Evolutionary conservation across 2,113 vertebrate species (phyloP), one percentile per base, ranked within the genome.

Genomic region (Poeciliopsis turrubarensis): DNA sequence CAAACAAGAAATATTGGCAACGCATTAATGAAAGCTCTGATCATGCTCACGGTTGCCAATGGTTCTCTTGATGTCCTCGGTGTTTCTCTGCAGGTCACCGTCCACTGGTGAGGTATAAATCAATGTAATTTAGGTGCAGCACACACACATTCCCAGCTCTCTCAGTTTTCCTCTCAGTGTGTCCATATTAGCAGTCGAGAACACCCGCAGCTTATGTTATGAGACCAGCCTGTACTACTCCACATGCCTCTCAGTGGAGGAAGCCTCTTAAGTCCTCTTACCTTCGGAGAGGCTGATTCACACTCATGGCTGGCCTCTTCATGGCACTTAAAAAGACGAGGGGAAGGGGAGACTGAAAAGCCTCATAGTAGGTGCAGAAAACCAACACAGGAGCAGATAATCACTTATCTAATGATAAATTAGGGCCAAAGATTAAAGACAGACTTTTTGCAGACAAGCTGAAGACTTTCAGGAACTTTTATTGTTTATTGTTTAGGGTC

Each of bases 171-270:
- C 69, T 80, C 88, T 71, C 78, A 70, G 73, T 80, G 73, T 85
- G 86, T 87, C 71, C 78, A 67, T 66, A 87, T 83, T 78, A 90
- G 72, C 73, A 71, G 74, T 76, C 65, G 13, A 14, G 77, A 77
- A 75, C 81, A 79, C 84, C 84, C 30, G 63, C 84, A 14, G 78
- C 31, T 87, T 64, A 87, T 89, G 86, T 88, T 88, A 85, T 86
- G 82, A 89, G 71, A 82, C 66, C 61, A 60, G 60, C 72, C 77
- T 37, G 26, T 77, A 77, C 70, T 66, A 68, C 73, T 78, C 75
- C 15, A 75, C 78, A 79, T 41, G 78, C 68, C 62, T 86, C 75
- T 54, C 77, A 79, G 60, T 72, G 67, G 66, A 84, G 57, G 61
- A 63, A n/a, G 79, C 73, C 75, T 88, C 85, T 79, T 68, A 74